Evolutionary conservation across 2,797 vertebrate species (phyloP).

Genomic region (Chrosomus eos): DNA sequence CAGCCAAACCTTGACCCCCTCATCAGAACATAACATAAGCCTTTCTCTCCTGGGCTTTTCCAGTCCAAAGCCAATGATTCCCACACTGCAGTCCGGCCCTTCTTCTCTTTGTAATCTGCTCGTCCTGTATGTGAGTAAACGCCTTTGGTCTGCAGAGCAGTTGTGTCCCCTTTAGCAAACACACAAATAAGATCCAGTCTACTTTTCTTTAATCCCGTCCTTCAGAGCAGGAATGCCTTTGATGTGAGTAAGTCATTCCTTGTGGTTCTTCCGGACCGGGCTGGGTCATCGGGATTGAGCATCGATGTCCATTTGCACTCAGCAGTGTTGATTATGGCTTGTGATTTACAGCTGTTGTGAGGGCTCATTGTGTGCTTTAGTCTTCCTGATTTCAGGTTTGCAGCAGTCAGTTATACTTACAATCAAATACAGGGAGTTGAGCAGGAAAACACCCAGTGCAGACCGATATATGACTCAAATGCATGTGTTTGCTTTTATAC

Average conservation of each 20-base stretch:
- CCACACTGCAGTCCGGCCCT: background rate
- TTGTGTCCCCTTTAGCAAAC: constrained; percentile 29
- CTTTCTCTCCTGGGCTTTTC: background rate
- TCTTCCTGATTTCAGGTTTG: constrained; percentile 32
- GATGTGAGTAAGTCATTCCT: constrained; percentile 25
- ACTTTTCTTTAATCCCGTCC: background rate
- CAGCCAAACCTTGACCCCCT: background rate
- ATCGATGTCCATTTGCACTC: constrained; percentile 14
- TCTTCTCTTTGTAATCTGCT: background rate
- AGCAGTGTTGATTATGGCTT: constrained; percentile 31
- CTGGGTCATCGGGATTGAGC: background rate
- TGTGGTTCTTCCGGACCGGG: constrained; percentile 2
- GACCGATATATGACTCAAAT: background rate
- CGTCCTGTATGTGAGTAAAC: background rate
- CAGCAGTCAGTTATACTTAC: constrained; percentile 25
- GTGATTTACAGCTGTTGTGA: constrained; percentile 27
- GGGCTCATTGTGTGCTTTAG: constrained; percentile 11
- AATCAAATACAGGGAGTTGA: constrained; percentile 5
- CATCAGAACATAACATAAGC: background rate
- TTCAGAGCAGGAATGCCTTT: constrained; percentile 25
- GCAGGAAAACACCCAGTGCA: background rate
- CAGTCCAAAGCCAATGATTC: background rate
- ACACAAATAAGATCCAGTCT: constrained; percentile 35
- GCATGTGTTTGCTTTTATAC: background rate
- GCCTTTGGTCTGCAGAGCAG: constrained; percentile 3